Conservation (phyloP, 2,888 invertebrate species). For the Pedicia rivosa region DNA sequence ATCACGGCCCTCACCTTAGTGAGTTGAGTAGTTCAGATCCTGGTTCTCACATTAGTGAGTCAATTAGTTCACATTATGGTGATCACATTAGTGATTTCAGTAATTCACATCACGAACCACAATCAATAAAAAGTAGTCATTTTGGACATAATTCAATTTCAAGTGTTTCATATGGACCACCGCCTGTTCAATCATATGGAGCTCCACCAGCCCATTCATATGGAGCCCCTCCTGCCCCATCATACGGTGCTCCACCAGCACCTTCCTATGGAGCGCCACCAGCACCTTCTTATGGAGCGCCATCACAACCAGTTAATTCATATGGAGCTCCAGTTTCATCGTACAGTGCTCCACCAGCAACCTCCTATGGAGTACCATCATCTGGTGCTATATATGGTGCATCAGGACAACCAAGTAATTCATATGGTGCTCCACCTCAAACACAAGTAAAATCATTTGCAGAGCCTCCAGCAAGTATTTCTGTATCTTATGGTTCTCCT, state of each 20-base stretch:
- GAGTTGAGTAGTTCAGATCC: too few species aligned
- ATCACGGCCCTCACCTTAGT: too few species aligned
- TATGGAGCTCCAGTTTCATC: constrained; percentile 1
- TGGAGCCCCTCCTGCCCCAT: neutral
- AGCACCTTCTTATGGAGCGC: neutral
- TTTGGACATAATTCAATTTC: constrained; percentile 5
- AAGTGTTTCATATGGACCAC: constrained; percentile 11
- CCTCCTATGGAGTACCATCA: too few species aligned
- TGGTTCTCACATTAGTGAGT: too few species aligned
- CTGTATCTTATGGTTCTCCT: too few species aligned
- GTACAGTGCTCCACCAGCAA: neutral
- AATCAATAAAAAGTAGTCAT: neutral
- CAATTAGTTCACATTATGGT: too few species aligned
- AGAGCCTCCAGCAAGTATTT: constrained; percentile 22
- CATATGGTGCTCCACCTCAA: constrained; percentile 6
- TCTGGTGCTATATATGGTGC: constrained; percentile 2
- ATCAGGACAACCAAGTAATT: constrained; percentile 6
- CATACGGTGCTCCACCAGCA: constrained; percentile 6
- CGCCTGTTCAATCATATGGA: neutral
- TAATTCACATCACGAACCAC: neutral
- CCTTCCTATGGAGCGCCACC: constrained; percentile 8
- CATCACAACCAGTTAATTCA: too few species aligned
- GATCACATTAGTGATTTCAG: too few species aligned
- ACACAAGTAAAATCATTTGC: too few species aligned
- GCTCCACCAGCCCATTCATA: neutral